These are phyloP conservation scores for Notothenia rossii DNA, from an alignment of 2,113 vertebrate species.

Conservation along the genomic window DNA sequence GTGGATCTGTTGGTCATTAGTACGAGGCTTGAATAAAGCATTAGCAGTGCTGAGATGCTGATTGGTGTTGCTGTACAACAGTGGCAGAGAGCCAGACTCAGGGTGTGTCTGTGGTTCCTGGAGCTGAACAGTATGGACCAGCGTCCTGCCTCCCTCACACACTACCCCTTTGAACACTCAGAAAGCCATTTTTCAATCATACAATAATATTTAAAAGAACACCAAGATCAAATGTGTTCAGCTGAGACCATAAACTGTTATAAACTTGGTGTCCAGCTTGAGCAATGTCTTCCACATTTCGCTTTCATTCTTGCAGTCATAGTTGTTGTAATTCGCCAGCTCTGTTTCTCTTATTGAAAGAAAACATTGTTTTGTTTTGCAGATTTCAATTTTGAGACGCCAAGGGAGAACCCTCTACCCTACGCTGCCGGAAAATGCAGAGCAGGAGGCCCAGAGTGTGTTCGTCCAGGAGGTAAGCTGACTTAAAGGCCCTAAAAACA, in stretches of 20 bases:
- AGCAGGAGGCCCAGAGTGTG: conserved; percentile 92
- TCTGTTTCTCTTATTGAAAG: conserved; percentile 4
- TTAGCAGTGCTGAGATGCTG: conserved; percentile 32
- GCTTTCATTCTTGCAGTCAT: conserved; percentile 28
- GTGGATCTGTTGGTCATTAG: conserved; percentile 13
- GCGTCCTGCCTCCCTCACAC: conserved; percentile 56
- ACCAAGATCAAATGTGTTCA: conserved; percentile 49
- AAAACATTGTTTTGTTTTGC: conserved; percentile 44
- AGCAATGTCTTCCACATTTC: conserved; percentile 32
- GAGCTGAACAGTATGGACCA: conserved; percentile 51
- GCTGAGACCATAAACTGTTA: conserved; percentile 51
- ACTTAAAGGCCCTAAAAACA: conserved; percentile 13
- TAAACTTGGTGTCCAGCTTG: conserved; percentile 17
- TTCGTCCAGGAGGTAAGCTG: conserved; percentile 95
- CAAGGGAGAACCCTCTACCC: conserved; percentile 90
- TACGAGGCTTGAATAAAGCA: background rate
- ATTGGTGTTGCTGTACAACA: conserved; percentile 36
- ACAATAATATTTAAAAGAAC: conserved; percentile 68
- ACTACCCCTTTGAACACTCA: conserved; percentile 43
- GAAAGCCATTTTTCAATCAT: conserved; percentile 42
- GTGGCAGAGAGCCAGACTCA: conserved; percentile 54
- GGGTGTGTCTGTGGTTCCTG: conserved; percentile 58
- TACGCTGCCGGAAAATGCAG: conserved; percentile 93
- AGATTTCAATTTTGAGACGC: conserved; percentile 91
- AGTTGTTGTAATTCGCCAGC: conserved; percentile 6